Evolutionary conservation across 2,797 vertebrate species (phyloP).

Genomic region (Urocyon cinereoargenteus): DNA sequence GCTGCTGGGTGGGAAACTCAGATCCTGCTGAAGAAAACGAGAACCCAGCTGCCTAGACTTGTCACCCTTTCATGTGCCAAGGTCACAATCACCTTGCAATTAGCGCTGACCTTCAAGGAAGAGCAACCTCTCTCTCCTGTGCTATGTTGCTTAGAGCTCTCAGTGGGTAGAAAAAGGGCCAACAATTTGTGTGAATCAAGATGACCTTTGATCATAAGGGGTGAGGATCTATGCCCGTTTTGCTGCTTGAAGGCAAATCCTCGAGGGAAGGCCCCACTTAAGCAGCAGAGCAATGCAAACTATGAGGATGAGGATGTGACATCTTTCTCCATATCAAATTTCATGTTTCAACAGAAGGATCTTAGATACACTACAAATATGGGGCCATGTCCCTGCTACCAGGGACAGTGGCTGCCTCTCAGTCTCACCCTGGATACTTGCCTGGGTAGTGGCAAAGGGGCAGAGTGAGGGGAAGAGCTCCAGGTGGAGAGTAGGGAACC

Average conservation of each 20-base stretch:
- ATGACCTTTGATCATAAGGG: background rate
- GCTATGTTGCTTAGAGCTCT: background rate
- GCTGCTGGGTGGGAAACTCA: conserved; percentile 59
- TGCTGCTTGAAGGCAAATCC: background rate
- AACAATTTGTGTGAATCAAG: background rate
- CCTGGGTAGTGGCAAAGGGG: background rate
- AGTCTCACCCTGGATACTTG: background rate
- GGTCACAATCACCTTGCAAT: conserved; percentile 59
- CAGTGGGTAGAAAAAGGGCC: background rate
- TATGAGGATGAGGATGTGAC: no score
- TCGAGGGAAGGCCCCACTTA: background rate
- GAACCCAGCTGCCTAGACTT: conserved; percentile 61
- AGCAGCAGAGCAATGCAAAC: background rate
- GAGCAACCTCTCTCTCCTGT: background rate
- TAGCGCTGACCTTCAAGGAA: conserved; percentile 42
- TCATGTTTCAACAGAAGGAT: background rate
- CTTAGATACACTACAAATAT: background rate
- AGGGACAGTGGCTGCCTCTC: background rate
- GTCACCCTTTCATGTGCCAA: background rate
- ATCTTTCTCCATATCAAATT: no score
- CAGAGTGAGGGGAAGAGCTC: background rate
- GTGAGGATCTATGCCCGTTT: background rate
- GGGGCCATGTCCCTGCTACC: background rate
- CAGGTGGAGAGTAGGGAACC: background rate
- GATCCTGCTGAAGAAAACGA: conserved; percentile 42